Base-by-base conservation (phyloP, 2,113 vertebrate genomes). In the Antennarius striatus region DNA sequence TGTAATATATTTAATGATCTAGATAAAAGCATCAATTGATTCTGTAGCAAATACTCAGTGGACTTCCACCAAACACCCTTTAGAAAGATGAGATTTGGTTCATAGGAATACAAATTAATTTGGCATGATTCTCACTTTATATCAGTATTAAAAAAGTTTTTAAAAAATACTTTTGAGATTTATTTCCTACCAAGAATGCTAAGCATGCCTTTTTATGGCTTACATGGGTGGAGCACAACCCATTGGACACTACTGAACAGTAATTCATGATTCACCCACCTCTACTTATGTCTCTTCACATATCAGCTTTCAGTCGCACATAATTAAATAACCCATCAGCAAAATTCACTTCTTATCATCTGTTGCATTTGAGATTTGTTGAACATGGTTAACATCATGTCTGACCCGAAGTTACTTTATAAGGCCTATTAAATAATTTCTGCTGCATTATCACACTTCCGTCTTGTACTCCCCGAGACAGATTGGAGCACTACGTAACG, bases 1-100 rank as follows among this genome's bases (percentile, higher is more conserved):
- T 49, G 40, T 32, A 67, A 14, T 74, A 54, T 56, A 61, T 59
- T 66, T 57, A 70, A 75, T 63, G 36, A 58, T 40, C 45, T 49
- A 68, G 29, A 71, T 53, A 67, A 66, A 39, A 36, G 30, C 22
- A 32, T 32, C 16, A 54, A 54, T 17, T 50, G 30, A 54, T 59
- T 52, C 30, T 50, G 10, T 29, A 43, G 16, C 5, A 2, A 56
- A 28, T 10, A 12, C 17, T 22, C 6, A 14, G 10, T 12, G 12
- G 11, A 1, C 45, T 29, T 36, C 42, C 42, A 11, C 42, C 9
- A 10, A 43, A 43, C 10, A 9, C 11, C 42, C 3, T 12, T 43
- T 43, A 64, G 11, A 53, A 36, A 36, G 40, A 58, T 16, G 28
- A 45, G 13, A 54, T 54, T 22, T 17, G 6, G 47, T 15, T 47